A percentile compares a stretch with the other conserved stretches of the same genome.
Conservation (phyloP, 2,113 vertebrate species). For the Monopterus albus region DNA sequence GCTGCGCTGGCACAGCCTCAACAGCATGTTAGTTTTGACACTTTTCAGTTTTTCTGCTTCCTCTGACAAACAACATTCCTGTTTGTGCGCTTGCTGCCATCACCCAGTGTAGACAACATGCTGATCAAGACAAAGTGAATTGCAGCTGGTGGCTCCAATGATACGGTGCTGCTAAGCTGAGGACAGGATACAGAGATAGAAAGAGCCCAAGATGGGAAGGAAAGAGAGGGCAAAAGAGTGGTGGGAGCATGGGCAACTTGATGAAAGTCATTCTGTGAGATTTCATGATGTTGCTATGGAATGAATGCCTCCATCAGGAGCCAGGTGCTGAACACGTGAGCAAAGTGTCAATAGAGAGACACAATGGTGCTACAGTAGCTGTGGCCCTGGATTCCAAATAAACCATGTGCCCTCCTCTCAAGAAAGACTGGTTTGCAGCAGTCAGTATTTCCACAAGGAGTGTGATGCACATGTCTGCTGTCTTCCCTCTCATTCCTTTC, state of each 20-base stretch:
- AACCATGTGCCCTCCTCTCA: constrained; percentile 38
- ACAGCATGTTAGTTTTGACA: constrained; percentile 78
- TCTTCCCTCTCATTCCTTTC: constrained; percentile 14
- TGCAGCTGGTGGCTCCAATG: constrained; percentile 30
- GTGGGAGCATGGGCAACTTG: neutral
- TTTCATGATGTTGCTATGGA: constrained; percentile 11
- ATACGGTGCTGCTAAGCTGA: constrained; percentile 27
- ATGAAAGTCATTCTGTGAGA: constrained; percentile 14
- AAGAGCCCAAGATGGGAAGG: neutral
- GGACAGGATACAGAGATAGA: neutral
- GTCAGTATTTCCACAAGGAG: constrained; percentile 19
- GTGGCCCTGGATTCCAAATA: constrained; percentile 42
- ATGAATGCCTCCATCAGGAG: constrained; percentile 18
- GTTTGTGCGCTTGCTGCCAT: constrained; percentile 29
- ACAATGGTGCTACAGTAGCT: constrained; percentile 28
- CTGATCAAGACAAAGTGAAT: constrained; percentile 42
- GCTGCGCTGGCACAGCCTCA: constrained; percentile 29
- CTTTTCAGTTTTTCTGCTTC: constrained; percentile 52
- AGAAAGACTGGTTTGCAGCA: constrained; percentile 1
- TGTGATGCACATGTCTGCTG: constrained; percentile 25
- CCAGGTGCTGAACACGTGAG: constrained; percentile 39
- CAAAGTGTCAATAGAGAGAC: constrained; percentile 21
- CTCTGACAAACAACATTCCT: constrained; percentile 22
- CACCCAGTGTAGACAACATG: constrained; percentile 36
- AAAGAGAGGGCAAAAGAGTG: neutral